phyloP scores from a whole-genome alignment of 2,113 vertebrate species.

The human (Homo sapiens) region DNA sequence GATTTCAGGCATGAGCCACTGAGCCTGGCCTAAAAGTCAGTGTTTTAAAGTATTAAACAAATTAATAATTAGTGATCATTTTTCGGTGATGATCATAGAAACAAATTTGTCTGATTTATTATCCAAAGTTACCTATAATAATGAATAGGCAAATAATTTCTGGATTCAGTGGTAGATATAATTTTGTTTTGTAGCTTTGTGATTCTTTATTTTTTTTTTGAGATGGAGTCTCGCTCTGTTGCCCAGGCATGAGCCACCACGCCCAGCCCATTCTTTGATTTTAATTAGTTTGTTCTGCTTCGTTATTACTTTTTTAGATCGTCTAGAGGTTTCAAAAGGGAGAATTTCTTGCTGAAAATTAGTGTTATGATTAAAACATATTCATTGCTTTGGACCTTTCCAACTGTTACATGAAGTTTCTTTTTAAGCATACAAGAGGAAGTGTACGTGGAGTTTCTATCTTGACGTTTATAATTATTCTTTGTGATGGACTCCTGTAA shows the following conservation, averaged over 20 bases:
- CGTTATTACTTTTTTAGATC: too few species aligned
- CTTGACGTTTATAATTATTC: background rate
- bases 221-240: too few species aligned
- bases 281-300: too few species aligned
- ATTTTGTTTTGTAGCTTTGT: background rate
- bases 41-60: constrained; percentile 20
- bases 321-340: too few species aligned
- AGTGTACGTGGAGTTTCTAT: constrained; percentile 32
- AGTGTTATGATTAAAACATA: too few species aligned
- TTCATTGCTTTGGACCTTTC: too few species aligned
- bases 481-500: background rate
- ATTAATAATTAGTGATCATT: background rate
- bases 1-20: too few species aligned
- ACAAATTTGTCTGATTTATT: background rate
- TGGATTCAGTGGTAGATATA: constrained; percentile 38
- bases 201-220: background rate
- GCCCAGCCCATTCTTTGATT: too few species aligned
- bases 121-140: background rate
- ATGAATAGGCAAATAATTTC: background rate
- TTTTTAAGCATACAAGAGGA: too few species aligned
- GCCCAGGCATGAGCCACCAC: too few species aligned
- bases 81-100: background rate
- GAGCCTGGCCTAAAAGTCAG: background rate
- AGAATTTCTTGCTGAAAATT: too few species aligned
- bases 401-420: too few species aligned